Conservation (phyloP, 30 jellyfish, hydroid and myxozoan species). For the Rhopilema esculentum region DNA sequence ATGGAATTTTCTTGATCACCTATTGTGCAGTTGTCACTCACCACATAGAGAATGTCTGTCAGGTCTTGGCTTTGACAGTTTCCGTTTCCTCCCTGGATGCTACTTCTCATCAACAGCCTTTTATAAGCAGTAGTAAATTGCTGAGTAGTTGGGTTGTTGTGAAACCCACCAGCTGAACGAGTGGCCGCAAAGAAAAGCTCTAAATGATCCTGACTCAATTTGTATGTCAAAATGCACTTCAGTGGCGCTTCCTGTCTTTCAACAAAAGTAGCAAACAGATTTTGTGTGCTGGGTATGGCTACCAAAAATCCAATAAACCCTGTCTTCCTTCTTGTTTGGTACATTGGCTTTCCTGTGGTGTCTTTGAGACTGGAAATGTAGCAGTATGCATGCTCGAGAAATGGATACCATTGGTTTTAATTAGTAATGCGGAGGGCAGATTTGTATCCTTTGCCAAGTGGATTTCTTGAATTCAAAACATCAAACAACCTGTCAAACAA, state of each 20-base stretch:
- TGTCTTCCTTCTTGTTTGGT: conserved; percentile 50
- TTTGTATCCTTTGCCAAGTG: conserved; percentile 75
- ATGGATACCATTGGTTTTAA: conserved; percentile 56
- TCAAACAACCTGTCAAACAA: conserved; percentile 68
- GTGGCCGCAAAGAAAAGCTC: conserved; percentile 74
- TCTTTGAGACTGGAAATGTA: conserved; percentile 28
- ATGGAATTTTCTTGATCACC: conserved; percentile 19
- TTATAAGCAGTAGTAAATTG: conserved; percentile 45
- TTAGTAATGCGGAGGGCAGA: conserved; percentile 60
- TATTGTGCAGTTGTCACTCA: conserved; percentile 48
- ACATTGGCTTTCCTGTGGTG: conserved; percentile 55
- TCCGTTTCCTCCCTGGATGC: conserved; percentile 60
- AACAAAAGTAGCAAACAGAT: conserved; percentile 59
- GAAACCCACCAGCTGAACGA: conserved; percentile 68
- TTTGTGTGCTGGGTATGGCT: conserved; percentile 53
- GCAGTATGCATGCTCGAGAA: conserved; percentile 21
- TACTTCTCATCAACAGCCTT: conserved; percentile 59
- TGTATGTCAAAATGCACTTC: conserved; percentile 57
- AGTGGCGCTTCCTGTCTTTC: conserved; percentile 51
- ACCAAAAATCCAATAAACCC: conserved; percentile 85
- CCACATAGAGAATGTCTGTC: conserved; percentile 44
- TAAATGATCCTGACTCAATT: conserved; percentile 73
- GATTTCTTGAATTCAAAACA: conserved; percentile 79
- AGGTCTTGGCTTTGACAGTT: conserved; percentile 55
- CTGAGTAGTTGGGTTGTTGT: conserved; percentile 76